Conservation (phyloP, 2,888 invertebrate genomes). For the Cyaniris semiargus region DNA sequence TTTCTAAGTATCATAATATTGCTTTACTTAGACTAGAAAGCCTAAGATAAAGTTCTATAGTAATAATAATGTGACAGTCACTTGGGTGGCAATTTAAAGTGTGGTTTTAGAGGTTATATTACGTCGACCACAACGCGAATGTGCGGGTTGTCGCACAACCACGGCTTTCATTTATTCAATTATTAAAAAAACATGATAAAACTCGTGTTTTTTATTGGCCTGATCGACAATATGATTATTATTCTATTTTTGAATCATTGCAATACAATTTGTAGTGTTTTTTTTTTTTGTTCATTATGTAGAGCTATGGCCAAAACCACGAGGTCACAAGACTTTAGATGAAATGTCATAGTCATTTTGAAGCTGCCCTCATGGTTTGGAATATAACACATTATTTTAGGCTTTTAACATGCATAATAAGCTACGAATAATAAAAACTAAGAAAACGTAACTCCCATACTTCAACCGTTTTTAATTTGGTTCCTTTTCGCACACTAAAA, state of each 20-base stretch:
- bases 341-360: too few relatives aligned
- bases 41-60: neutral
- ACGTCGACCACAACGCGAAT: neutral
- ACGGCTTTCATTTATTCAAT: neutral
- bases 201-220: neutral
- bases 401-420: too few relatives aligned
- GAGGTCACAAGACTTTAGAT: too few relatives aligned
- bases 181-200: neutral
- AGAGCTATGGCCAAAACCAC: neutral
- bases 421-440: too few relatives aligned
- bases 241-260: neutral
- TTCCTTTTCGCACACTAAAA: too few relatives aligned
- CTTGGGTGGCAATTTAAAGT: slow-evolving; percentile 20
- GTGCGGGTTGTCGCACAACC: neutral
- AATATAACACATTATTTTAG: too few relatives aligned
- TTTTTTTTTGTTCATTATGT: neutral
- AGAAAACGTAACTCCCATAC: too few relatives aligned
- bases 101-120: slow-evolving; percentile 6
- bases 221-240: neutral
- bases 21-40: neutral
- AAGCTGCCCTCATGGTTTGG: too few relatives aligned
- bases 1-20: too few relatives aligned
- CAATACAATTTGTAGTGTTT: too few relatives aligned
- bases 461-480: too few relatives aligned
- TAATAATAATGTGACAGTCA: neutral